A percentile compares a stretch with the other conserved stretches of the same genome.
Evolutionary conservation across 2,113 vertebrate species (phyloP).

Genomic region (Dasyurus viverrinus): DNA sequence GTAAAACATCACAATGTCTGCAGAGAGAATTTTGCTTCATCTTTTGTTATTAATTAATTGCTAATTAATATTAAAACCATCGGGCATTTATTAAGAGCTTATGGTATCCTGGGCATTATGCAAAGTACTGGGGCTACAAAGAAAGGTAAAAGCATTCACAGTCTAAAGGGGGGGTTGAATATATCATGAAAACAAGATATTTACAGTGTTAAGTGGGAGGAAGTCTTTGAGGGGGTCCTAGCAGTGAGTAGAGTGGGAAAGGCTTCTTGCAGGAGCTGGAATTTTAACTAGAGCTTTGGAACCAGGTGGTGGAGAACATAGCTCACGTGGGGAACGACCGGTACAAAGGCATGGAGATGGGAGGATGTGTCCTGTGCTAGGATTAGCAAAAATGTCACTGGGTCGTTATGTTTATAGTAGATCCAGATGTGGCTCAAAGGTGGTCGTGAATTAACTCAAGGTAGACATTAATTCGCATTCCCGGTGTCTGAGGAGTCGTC

Average conservation of each 20-base stretch:
- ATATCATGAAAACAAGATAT: background rate
- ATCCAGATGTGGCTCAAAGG: background rate
- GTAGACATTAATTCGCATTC: background rate
- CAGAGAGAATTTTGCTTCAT: background rate
- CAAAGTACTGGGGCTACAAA: background rate
- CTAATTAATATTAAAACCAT: background rate
- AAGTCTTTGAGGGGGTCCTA: background rate
- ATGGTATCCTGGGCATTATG: too few species aligned
- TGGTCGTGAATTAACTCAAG: background rate
- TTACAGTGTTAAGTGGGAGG: background rate
- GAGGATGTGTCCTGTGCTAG: too few species aligned
- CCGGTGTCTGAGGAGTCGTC: background rate
- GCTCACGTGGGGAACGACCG: background rate
- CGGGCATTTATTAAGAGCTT: background rate
- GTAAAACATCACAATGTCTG: background rate
- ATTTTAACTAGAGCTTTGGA: background rate
- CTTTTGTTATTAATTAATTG: too few species aligned
- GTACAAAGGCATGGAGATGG: too few species aligned
- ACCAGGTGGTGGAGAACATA: too few species aligned
- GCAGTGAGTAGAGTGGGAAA: background rate
- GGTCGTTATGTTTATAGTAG: background rate
- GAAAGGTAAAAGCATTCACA: background rate
- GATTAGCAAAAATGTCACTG: too few species aligned
- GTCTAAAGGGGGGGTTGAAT: background rate
- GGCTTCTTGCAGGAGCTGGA: background rate